Evolutionary conservation across 2,797 vertebrate species (phyloP), one percentile per base, ranked within the genome.

Genomic region (Mallotus villosus): DNA sequence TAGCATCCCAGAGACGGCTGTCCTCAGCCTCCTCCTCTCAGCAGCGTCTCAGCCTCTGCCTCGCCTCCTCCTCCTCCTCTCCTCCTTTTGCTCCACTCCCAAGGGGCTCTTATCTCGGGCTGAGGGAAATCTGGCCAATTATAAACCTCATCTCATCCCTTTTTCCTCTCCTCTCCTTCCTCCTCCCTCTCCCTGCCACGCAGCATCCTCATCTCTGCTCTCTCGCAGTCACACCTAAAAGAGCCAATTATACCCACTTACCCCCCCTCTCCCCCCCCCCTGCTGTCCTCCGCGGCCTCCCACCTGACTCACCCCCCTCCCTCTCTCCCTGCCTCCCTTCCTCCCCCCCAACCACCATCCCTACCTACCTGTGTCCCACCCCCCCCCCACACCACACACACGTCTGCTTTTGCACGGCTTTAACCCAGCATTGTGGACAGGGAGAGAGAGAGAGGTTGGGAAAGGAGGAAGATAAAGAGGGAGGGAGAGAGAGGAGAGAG

Each of bases 111-210:
- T 92, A 92, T 91, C 90, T 91, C 88, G 88, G 88, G 91, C 82
- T 70, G 85, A 89, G 86, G 89, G 88, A 93, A 93, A 93, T 93
- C 90, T 90, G 86, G 84, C 90, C 91, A 93, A 93, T 93, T 93
- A 93, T 93, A 93, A 93, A 92, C 88, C 84, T 90, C 88, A 92
- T 91, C 87, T 92, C 76, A 78, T 79, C 84, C 84, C 87, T 80
- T 72, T 82, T 75, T 80, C 67, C 73, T 66, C 62, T 3, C 59
- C 71, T 73, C 60, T n/a, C 60, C 37, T 41, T 21, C 66, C 63
- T 65, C 22, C 67, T 67, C 62, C 41, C 55, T 29, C 55, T 37
- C 63, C 64, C 60, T 73, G 41, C 41, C 66, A 63, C 37, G 32
- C 63, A 55, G 57, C 57, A 76, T 80, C 55, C 70, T 81, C 80